Base-by-base conservation (phyloP, 2,888 invertebrate species). In the Lycophotia porphyrea region DNA sequence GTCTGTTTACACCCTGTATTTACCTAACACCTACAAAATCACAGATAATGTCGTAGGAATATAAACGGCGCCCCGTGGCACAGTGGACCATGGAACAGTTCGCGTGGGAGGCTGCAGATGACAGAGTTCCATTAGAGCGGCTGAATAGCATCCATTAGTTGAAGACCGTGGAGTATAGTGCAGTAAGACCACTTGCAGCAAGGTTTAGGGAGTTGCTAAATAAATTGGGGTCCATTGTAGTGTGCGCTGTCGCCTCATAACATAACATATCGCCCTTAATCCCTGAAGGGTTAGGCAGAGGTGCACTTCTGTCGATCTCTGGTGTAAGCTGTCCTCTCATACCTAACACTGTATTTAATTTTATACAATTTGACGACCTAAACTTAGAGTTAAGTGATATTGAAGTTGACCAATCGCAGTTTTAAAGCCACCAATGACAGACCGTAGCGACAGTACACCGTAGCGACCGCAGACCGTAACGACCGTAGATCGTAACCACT, bases 61-160 rank as follows among this genome's bases (percentile, higher is more conserved):
- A 15, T 42, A 52, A 68, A 36, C 42, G 60, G 1, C n/a, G 34
- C 36, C 74, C 66, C 68, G 68, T 78, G 82, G 72, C 7, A 66
- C 55, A 27, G 15, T 47, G 18, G 5, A 18, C 1, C 42, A 52
- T 67, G 49, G 58, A 55, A 65, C 42, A 61, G 27, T 8, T 13
- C 24, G 75, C 64, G 71, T 80, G 85, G 78, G 84, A 78, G 42
- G 63, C 44, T 49, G 34, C 86, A 86, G 84, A 76, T 84, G 86
- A 67, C 69, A 18, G 61, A 52, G 66, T 63, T 84, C 80, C 84
- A 86, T 86, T 86, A 84, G 75, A 64, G 11, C 24, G 64, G 66
- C n/a, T 71, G 72, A 78, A 73, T 64, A 52, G 60, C 68, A 31
- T 78, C 80, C 86, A 86, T 86, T 86, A 82, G 71, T 34, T 49